Conservation (phyloP, 1,140 invertebrate genomes). For the Palaemon carinicauda region DNA sequence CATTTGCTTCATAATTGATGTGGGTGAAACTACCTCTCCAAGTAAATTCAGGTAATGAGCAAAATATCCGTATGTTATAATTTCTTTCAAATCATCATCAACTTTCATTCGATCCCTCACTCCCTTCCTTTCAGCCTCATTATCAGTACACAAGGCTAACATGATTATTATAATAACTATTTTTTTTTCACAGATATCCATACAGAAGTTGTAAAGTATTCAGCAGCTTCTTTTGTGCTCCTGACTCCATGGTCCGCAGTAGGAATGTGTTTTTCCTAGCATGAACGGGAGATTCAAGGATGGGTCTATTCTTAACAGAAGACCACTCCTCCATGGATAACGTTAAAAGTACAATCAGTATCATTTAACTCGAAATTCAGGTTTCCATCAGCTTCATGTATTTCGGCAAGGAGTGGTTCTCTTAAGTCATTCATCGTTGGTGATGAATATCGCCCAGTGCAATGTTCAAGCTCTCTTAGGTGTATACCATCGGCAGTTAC, state of each 20-base stretch:
- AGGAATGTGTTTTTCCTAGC: conserved; percentile 15
- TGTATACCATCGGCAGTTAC: background rate
- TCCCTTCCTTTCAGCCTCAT: background rate
- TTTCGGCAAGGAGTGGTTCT: background rate
- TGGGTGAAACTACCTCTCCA: conserved; percentile 18
- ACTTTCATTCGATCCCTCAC: background rate
- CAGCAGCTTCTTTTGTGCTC: conserved; percentile 8
- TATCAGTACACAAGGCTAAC: conserved; percentile 10
- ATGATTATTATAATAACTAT: background rate
- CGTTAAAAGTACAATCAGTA: conserved; percentile 1
- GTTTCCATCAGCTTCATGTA: conserved; percentile 9
- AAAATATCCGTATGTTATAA: conserved; percentile 13
- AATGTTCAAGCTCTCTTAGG: background rate
- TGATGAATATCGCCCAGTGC: background rate
- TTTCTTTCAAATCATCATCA: conserved; percentile 4
- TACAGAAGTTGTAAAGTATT: conserved; percentile 13
- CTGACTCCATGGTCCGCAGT: background rate
- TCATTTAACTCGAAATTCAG: conserved; percentile 10
- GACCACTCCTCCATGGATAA: conserved; percentile 4
- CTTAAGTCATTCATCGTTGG: conserved; percentile 1
- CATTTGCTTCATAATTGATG: conserved; percentile 19
- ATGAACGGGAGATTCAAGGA: conserved; percentile 14
- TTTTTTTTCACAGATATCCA: background rate
- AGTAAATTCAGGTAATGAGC: conserved; percentile 16
- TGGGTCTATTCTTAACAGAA: conserved; percentile 7